Conservation (phyloP, 2,888 invertebrate species). For the Tineola bisselliella region DNA sequence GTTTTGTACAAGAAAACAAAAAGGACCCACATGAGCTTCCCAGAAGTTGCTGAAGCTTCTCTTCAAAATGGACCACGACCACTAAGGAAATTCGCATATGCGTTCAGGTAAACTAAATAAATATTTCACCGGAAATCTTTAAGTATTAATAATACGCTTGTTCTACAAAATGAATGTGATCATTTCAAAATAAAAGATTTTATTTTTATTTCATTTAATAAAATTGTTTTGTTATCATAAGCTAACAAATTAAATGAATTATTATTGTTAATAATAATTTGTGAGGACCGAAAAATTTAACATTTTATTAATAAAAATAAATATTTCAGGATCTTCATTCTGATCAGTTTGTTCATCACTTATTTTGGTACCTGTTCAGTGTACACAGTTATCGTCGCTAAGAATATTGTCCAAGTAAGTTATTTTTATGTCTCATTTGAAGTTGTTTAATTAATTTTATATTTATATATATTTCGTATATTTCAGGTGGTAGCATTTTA, state of each 20-base stretch:
- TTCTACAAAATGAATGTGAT: no score
- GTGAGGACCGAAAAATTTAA: background rate
- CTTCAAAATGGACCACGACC: conserved; percentile 80
- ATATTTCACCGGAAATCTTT: no score
- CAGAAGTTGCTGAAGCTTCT: conserved; percentile 84
- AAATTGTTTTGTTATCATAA: no score
- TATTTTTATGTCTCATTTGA: background rate
- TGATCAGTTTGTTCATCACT: conserved; percentile 84
- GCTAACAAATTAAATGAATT: no score
- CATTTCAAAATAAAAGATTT: no score
- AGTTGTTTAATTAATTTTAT: no score
- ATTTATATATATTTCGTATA: background rate
- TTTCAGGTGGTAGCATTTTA: conserved; percentile 71
- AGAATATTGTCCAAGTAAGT: conserved; percentile 77
- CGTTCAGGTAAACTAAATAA: conserved; percentile 65
- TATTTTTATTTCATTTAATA: no score
- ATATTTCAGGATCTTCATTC: conserved; percentile 71
- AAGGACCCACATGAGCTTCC: conserved; percentile 82
- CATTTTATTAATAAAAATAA: background rate
- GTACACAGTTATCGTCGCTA: conserved; percentile 92
- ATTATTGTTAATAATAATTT: no score
- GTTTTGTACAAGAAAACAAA: conserved; percentile 77
- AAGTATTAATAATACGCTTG: no score
- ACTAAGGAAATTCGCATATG: conserved; percentile 70
- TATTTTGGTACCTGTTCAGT: conserved; percentile 98